phyloP scores from a whole-genome alignment of 2,113 vertebrate species.

The Macrotis lagotis region DNA sequence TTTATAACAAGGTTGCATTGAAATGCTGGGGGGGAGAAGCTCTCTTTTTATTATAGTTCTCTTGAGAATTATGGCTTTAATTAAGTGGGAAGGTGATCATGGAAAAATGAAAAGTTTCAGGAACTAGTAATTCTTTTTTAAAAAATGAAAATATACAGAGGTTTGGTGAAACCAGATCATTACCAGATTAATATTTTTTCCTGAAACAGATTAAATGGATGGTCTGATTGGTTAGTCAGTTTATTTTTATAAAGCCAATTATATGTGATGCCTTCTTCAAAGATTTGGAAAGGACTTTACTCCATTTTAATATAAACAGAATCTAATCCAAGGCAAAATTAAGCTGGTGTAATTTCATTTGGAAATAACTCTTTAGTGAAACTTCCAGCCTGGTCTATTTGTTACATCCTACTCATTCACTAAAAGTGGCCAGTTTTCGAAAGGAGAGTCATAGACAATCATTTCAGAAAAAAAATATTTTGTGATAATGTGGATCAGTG shows the following conservation, averaged over 20 bases:
- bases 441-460: neutral
- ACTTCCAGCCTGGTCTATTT: slow-evolving; percentile 2
- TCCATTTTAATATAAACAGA: slow-evolving; percentile 39
- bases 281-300: slow-evolving; percentile 40
- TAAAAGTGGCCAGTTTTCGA: neutral
- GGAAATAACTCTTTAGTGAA: slow-evolving; percentile 56
- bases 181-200: neutral
- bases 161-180: slow-evolving; percentile 52
- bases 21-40: slow-evolving; percentile 19
- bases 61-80: slow-evolving; percentile 57
- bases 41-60: slow-evolving; percentile 47
- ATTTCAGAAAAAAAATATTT: neutral
- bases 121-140: slow-evolving; percentile 46
- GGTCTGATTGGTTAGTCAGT: slow-evolving; percentile 56
- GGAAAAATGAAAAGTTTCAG: slow-evolving; percentile 44
- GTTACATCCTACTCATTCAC: neutral
- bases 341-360: slow-evolving; percentile 49
- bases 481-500: neutral
- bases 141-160: slow-evolving; percentile 55
- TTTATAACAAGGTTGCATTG: neutral
- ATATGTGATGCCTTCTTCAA: slow-evolving; percentile 26
- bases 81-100: slow-evolving; percentile 21
- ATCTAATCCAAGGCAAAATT: slow-evolving; percentile 55
- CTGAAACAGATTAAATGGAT: slow-evolving; percentile 54
- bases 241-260: slow-evolving; percentile 41